phyloP scores from a whole-genome alignment of 1,140 invertebrate species.

The Anastrepha obliqua region DNA sequence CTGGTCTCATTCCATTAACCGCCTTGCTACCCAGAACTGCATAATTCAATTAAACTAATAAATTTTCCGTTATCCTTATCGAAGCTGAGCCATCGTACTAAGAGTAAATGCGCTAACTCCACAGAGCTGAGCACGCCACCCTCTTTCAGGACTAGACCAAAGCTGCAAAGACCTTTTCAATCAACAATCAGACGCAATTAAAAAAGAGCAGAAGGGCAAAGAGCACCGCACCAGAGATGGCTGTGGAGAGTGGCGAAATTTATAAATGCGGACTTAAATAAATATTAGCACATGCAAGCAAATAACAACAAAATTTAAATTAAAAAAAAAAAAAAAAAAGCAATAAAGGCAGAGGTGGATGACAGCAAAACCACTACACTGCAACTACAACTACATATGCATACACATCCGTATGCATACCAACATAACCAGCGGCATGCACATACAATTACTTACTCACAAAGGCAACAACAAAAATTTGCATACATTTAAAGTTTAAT shows the following conservation, averaged over 20 bases:
- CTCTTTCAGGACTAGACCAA: background rate
- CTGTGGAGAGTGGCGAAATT: background rate
- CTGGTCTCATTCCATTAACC: background rate
- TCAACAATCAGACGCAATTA: background rate
- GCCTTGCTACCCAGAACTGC: conserved; percentile 57
- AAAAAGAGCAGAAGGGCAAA: background rate
- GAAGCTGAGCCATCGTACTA: conserved; percentile 55
- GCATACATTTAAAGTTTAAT: conserved; percentile 73
- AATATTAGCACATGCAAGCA: conserved; percentile 62
- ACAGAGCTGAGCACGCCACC: background rate
- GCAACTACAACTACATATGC: background rate
- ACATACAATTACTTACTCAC: background rate
- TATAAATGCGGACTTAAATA: conserved; percentile 67
- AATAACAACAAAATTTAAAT: conserved; percentile 43
- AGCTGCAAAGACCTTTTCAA: conserved; percentile 1
- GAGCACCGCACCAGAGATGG: background rate
- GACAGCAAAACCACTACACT: conserved; percentile 19
- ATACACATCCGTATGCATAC: background rate
- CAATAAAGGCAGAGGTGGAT: conserved; percentile 58
- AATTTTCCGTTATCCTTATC: conserved; percentile 74
- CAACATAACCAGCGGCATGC: background rate
- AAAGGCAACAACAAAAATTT: conserved; percentile 70
- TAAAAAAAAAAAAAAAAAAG: conserved; percentile 61
- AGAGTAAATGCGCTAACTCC: background rate
- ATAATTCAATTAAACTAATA: conserved; percentile 74